Evolutionary conservation across 2,113 vertebrate species (phyloP).

Genomic region (Albula glossodonta): DNA sequence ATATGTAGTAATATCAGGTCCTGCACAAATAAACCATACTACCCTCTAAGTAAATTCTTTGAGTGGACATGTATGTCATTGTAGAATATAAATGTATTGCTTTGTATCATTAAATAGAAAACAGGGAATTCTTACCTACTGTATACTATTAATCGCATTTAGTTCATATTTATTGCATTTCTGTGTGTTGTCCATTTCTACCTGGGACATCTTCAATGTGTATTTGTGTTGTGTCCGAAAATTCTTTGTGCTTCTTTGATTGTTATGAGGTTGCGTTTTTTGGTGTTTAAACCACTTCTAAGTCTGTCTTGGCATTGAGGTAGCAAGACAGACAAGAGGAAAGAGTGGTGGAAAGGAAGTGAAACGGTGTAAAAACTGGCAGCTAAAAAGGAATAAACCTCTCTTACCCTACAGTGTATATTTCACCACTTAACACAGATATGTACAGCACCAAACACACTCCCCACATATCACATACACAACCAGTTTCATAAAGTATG

Average conservation of each 20-base stretch:
- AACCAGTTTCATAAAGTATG: slow-evolving; percentile 56
- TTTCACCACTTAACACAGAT: slow-evolving; percentile 50
- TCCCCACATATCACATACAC: slow-evolving; percentile 32
- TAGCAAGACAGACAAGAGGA: slow-evolving; percentile 21
- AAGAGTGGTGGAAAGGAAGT: slow-evolving; percentile 35
- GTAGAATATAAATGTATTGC: not conserved
- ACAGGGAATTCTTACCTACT: not conserved
- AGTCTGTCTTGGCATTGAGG: slow-evolving; percentile 25
- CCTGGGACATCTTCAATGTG: slow-evolving; percentile 31
- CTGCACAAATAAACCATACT: not conserved
- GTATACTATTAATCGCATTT: not conserved
- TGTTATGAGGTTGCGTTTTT: slow-evolving; percentile 55
- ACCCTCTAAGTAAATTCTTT: slow-evolving; percentile 13
- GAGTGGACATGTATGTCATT: not conserved
- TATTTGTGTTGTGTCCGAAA: slow-evolving; percentile 56
- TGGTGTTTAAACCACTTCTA: slow-evolving; percentile 51
- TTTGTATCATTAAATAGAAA: not conserved
- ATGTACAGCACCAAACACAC: slow-evolving; percentile 58
- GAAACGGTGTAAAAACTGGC: slow-evolving; percentile 38
- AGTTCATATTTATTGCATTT: slow-evolving; percentile 23
- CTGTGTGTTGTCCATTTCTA: slow-evolving; percentile 12
- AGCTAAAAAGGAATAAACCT: slow-evolving; percentile 52
- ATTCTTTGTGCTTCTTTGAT: slow-evolving; percentile 71
- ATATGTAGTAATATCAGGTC: not conserved
- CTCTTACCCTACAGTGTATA: slow-evolving; percentile 40